Evolutionary conservation across 2,113 vertebrate genomes (phyloP).

Genomic region (Barnardius zonarius): DNA sequence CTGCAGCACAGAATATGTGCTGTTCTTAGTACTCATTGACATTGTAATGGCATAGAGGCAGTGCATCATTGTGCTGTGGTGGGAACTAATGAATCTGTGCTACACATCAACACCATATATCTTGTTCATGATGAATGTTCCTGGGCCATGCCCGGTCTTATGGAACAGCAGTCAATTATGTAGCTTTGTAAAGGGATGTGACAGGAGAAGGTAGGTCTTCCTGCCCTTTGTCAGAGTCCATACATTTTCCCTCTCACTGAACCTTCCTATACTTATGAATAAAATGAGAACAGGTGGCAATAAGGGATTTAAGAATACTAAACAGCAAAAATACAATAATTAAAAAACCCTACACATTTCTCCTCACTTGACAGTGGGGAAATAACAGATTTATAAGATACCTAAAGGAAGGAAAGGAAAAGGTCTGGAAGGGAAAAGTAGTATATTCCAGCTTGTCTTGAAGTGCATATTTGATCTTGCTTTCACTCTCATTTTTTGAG

Average conservation of each 20-base stretch:
- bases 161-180: fast-evolving
- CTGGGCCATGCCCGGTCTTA: neutral
- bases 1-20: neutral
- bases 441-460: neutral
- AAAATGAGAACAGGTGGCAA: neutral
- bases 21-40: neutral
- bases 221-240: neutral
- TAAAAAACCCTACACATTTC: fast-evolving
- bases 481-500: neutral
- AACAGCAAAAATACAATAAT: neutral
- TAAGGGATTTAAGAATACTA: neutral
- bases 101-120: neutral
- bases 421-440: neutral
- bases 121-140: neutral
- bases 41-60: neutral
- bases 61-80: neutral
- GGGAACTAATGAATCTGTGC: neutral
- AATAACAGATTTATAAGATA: neutral
- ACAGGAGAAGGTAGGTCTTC: neutral
- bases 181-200: neutral
- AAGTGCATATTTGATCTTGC: neutral
- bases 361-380: neutral
- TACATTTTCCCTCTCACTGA: neutral
- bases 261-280: neutral
- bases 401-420: neutral